Percentiles rank a stretch among this genome's conserved stretches.
Evolutionary conservation across 2,797 vertebrate species (phyloP).

Genomic region (Botia almorhae): DNA sequence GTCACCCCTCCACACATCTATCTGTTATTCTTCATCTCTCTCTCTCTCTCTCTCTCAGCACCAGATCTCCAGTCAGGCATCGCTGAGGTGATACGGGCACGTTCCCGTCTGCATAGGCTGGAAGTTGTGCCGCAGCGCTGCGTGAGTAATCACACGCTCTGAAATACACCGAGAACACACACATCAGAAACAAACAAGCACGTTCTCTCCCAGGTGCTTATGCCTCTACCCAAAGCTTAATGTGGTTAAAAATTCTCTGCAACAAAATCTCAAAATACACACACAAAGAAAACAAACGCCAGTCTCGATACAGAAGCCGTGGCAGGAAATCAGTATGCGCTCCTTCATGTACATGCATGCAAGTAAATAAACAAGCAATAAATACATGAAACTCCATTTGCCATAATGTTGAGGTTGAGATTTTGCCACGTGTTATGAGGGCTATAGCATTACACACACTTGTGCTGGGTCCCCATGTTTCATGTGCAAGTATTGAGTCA

Average conservation of each 20-base stretch:
- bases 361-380: conserved; percentile 30
- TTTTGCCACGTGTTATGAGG: background rate
- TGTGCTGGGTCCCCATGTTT: background rate
- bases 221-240: conserved; percentile 6
- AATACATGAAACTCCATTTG: conserved; percentile 6
- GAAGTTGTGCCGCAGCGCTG: conserved; percentile 62
- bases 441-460: background rate
- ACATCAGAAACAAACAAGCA: conserved; percentile 62
- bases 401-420: background rate
- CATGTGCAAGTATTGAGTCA: no score
- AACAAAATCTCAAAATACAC: conserved; percentile 28
- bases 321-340: background rate
- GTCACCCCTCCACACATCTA: conserved; percentile 58
- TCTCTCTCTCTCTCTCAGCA: conserved; percentile 40
- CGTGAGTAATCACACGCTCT: conserved; percentile 63
- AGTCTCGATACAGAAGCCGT: background rate
- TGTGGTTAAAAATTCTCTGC: conserved; percentile 6
- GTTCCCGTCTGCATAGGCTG: conserved; percentile 55
- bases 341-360: conserved; percentile 9
- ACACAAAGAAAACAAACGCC: background rate
- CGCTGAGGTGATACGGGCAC: conserved; percentile 52
- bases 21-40: conserved; percentile 58
- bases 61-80: conserved; percentile 53
- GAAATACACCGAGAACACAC: conserved; percentile 31
- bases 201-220: conserved; percentile 36